These are phyloP conservation scores for Paedocypris micromegethes DNA, from an alignment of 2,797 vertebrate genomes.

Conservation along the genomic window DNA sequence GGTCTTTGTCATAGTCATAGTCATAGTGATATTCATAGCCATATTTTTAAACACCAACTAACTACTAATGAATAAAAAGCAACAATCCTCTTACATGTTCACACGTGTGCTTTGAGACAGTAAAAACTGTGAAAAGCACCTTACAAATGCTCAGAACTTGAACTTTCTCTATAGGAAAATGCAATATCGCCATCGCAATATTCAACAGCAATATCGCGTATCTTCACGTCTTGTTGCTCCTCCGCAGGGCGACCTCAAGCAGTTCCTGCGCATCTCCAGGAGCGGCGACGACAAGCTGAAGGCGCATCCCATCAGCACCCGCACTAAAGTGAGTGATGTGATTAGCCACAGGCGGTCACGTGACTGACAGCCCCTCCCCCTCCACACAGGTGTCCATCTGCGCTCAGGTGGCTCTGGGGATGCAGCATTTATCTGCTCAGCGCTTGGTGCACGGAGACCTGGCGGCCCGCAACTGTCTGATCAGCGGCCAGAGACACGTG, in stretches of 20 bases:
- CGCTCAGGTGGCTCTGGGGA: conserved; percentile 89
- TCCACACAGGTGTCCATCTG: conserved; percentile 83
- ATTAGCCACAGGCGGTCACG: neutral
- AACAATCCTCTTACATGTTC: too few species aligned
- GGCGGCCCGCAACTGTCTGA: conserved; percentile 89
- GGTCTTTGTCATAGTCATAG: too few species aligned
- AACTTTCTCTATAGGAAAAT: too few species aligned
- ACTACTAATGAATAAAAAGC: too few species aligned
- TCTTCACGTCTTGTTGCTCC: neutral
- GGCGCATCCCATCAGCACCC: conserved; percentile 85
- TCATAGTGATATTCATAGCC: too few species aligned
- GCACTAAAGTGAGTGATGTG: conserved; percentile 71
- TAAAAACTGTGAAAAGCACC: too few species aligned
- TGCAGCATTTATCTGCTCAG: conserved; percentile 92
- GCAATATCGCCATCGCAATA: too few species aligned
- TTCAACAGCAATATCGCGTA: too few species aligned
- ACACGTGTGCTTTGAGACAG: too few species aligned
- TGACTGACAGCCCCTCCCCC: neutral
- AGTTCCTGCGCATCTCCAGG: conserved; percentile 93
- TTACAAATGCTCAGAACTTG: too few species aligned
- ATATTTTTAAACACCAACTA: too few species aligned
- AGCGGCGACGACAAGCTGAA: conserved; percentile 92
- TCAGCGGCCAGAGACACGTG: conserved; percentile 86
- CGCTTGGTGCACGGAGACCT: conserved; percentile 95
- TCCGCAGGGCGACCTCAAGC: conserved; percentile 89